Percentiles rank a stretch among this genome's conserved stretches.
These are phyloP conservation scores for Muschampia plurimacula DNA, from an alignment of 2,888 invertebrate genomes.

Conservation along the genomic window DNA sequence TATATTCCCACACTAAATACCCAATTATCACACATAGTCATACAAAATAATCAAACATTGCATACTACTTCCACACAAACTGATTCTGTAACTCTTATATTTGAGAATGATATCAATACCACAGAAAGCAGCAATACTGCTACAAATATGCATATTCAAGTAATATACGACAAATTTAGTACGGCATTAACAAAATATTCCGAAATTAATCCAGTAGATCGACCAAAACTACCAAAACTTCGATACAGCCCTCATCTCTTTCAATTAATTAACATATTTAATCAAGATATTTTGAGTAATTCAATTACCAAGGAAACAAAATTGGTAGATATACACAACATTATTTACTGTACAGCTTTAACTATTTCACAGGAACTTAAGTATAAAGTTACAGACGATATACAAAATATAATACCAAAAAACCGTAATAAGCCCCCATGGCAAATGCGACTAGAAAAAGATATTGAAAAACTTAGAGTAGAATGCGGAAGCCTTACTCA, in stretches of 20 bases:
- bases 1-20: background rate
- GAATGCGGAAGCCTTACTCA: background rate
- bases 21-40: background rate
- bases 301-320: background rate
- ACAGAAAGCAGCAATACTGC: background rate
- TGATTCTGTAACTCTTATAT: background rate
- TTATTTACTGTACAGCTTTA: background rate
- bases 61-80: background rate
- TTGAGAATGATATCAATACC: background rate
- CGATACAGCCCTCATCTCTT: background rate
- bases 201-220: background rate
- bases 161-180: background rate
- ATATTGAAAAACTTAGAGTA: background rate
- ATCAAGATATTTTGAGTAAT: background rate
- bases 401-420: background rate
- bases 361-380: background rate
- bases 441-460: background rate
- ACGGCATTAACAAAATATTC: background rate
- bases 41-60: background rate
- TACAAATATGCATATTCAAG: background rate
- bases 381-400: background rate
- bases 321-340: background rate
- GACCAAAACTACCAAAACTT: background rate
- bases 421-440: background rate
- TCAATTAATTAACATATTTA: background rate